Evolutionary conservation across 2,888 invertebrate species (phyloP), one percentile per base, ranked within the genome.

Genomic region (Pyrrhosoma nymphula): DNA sequence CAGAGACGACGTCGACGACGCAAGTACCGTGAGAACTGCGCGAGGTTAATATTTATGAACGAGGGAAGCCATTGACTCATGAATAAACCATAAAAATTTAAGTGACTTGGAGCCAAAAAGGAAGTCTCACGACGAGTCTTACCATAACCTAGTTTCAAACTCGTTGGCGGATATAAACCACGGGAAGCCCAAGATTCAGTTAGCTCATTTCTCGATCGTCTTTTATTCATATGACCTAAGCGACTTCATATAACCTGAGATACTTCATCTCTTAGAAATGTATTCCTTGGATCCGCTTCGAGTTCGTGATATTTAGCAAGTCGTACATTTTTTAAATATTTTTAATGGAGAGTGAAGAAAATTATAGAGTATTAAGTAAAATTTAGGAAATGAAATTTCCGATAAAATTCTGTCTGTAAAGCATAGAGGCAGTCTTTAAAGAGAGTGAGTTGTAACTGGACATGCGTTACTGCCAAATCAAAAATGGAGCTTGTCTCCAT

Each of bases 11-110:
- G 12, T 2, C 3, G 47, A n/a, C 69, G 26, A 82, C 82, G 30
- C 30, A 35, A 82, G 16, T 1, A 82, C 35, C 14, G 35, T 26
- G 16, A 82, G 35, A 69, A 35, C 82, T 82, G 26, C 14, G 82
- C 12, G 82, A 82, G 69, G 82, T 82, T 82, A 82, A 82, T 82
- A 82, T 82, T 82, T 82, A 82, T 82, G 82, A 82, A 82, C 0
- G 14, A 35, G 14, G 82, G 30, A 82, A 82, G 82, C 16, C 82
- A 35, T 35, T 82, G 82, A 82, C 82, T 82, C 35, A 82, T 82
- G 82, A 82, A 82, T 82, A 82, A 82, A 82, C 35, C 82, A 82
- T 82, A 82, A 82, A 82, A 30, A 0, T 82, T 82, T 82, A 82
- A 82, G 82, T 82, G 82, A 82, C 82, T 82, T 0, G 82, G 30